These are phyloP conservation scores for Loxodonta africana DNA, from an alignment of 2,113 vertebrate species.

Conservation along the genomic window DNA sequence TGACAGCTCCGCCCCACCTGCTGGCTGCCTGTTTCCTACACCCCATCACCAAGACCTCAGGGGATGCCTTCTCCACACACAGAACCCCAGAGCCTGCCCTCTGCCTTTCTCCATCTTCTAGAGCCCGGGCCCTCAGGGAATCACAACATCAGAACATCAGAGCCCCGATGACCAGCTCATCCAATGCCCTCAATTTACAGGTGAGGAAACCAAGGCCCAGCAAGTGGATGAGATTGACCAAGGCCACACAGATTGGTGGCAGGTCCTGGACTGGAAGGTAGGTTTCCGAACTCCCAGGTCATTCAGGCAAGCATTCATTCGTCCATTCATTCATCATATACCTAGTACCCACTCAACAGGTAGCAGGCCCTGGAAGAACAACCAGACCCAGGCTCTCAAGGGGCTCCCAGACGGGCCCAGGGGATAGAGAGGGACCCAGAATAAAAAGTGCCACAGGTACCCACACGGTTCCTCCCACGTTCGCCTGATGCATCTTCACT, in stretches of 20 bases:
- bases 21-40: neutral
- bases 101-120: neutral
- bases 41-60: too few relatives aligned
- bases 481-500: neutral
- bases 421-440: neutral
- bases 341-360: neutral
- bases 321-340: neutral
- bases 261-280: neutral
- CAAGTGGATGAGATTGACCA: neutral
- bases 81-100: neutral
- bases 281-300: neutral
- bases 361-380: neutral
- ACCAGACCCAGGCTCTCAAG: neutral
- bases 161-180: neutral
- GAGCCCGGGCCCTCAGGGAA: accelerated
- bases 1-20: neutral
- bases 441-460: accelerated
- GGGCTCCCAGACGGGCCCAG: neutral
- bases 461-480: neutral
- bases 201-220: neutral
- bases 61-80: accelerated
- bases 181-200: neutral
- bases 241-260: neutral
- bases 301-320: neutral
- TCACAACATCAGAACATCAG: neutral